Conservation (phyloP, 2,888 invertebrate species). For the Busseola fusca region DNA sequence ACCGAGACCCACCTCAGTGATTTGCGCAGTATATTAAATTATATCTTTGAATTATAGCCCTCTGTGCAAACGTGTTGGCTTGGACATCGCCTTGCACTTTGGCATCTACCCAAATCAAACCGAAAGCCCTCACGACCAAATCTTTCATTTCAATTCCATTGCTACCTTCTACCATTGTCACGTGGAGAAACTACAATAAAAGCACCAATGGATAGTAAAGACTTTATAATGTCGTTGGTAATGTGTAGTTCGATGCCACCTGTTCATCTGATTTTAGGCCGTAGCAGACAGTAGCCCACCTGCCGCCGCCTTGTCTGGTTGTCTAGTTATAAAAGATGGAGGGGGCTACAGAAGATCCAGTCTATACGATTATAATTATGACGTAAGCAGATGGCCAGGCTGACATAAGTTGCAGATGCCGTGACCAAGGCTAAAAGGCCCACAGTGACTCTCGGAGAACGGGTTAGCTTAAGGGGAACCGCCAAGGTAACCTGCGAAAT, state of each 20-base stretch:
- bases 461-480: no score
- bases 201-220: conserved; percentile 8
- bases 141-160: background rate
- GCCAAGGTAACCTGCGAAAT: no score
- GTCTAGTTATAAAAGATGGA: conserved; percentile 6
- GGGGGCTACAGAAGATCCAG: conserved; percentile 18
- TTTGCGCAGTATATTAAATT: conserved; percentile 45
- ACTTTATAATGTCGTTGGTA: background rate
- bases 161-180: background rate
- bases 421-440: no score
- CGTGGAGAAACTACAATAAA: background rate
- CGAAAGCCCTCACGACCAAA: background rate
- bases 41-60: conserved; percentile 48
- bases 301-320: conserved; percentile 58
- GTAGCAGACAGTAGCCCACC: conserved; percentile 51
- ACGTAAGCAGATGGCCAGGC: background rate
- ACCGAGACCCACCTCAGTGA: conserved; percentile 38
- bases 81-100: conserved; percentile 30
- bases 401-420: background rate
- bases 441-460: no score
- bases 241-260: conserved; percentile 38
- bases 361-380: background rate
- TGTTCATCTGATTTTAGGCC: conserved; percentile 48
- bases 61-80: conserved; percentile 44
- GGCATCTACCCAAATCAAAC: background rate